phyloP scores from a whole-genome alignment of 2,113 vertebrate species.

The Diphyllodes magnificus region DNA sequence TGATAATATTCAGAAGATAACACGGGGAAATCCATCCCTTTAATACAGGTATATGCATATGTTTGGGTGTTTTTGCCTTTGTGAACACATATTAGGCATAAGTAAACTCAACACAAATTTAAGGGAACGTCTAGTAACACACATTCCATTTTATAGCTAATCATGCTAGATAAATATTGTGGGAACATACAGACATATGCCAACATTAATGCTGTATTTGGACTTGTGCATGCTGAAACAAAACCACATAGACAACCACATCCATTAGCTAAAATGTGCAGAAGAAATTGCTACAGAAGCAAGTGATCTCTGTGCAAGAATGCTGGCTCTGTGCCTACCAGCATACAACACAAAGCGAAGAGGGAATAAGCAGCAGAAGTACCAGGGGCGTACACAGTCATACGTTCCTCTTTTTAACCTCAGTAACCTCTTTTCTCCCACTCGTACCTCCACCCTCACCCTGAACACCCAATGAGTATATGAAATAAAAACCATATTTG shows the following conservation, averaged over 20 bases:
- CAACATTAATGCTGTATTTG: neutral
- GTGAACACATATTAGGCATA: neutral
- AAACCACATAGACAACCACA: neutral
- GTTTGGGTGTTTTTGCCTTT: neutral
- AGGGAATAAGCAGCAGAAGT: neutral
- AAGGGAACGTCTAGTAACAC: neutral
- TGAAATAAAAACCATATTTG: neutral
- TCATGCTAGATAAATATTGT: neutral
- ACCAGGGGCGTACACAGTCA: constrained; percentile 33
- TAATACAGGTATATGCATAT: neutral
- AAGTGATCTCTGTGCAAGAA: neutral
- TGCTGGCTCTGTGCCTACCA: neutral
- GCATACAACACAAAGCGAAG: neutral
- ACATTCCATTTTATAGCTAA: neutral
- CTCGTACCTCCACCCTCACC: constrained; percentile 42
- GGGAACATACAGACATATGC: neutral
- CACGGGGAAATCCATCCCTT: neutral
- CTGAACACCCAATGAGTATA: neutral
- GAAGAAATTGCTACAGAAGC: neutral
- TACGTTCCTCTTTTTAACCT: constrained; percentile 54
- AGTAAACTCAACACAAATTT: neutral
- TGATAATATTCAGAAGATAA: neutral
- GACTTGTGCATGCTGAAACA: neutral
- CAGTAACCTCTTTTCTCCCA: constrained; percentile 52
- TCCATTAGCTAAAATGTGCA: neutral